Conservation (phyloP, 2,888 invertebrate genomes). For the Unio delphinus region DNA sequence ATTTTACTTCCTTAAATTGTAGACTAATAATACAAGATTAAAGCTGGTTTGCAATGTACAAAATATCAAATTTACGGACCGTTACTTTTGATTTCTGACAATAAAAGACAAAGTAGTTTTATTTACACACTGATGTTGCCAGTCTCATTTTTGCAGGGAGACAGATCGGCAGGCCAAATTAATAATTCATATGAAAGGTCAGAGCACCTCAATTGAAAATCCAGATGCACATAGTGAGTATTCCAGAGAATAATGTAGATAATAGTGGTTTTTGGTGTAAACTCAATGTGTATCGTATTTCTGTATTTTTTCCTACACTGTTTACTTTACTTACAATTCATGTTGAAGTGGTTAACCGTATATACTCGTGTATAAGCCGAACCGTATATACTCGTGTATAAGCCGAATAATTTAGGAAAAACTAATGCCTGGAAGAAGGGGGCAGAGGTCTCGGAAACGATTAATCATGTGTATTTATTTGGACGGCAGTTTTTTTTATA, state of each 20-base stretch:
- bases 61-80: neutral
- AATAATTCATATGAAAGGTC: slow-evolving; percentile 69
- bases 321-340: too few species aligned
- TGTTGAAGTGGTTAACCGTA: too few species aligned
- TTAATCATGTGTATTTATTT: too few species aligned
- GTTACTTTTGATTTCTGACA: neutral
- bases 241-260: neutral
- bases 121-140: neutral
- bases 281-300: neutral
- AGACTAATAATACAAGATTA: neutral
- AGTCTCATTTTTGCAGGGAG: slow-evolving; percentile 60
- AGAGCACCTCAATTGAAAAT: slow-evolving; percentile 59
- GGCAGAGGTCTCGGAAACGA: too few species aligned
- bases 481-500: too few species aligned
- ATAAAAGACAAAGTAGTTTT: neutral
- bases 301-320: too few species aligned
- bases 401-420: too few species aligned
- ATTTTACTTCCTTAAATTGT: too few species aligned
- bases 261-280: neutral
- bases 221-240: slow-evolving; percentile 60
- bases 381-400: too few species aligned
- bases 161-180: slow-evolving; percentile 68
- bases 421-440: too few species aligned
- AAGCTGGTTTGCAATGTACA: neutral
- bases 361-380: too few species aligned